Percentiles rank a stretch among this genome's conserved stretches.
Evolutionary conservation across 1,140 invertebrate species (phyloP).

Genomic region (Holcopasites calliopsidis): DNA sequence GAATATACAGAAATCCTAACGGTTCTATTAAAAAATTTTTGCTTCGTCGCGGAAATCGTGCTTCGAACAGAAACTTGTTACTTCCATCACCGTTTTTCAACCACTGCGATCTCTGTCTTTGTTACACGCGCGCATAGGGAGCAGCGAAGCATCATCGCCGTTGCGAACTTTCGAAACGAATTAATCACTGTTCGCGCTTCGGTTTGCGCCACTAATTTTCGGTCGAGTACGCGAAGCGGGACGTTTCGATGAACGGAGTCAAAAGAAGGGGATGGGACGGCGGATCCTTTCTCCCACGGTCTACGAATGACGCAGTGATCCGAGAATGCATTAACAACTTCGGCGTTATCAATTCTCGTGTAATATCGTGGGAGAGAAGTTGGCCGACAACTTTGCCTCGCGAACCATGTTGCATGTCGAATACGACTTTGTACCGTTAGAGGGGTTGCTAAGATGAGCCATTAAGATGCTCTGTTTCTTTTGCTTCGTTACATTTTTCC

Average conservation of each 20-base stretch:
- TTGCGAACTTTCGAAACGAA: conserved; percentile 55
- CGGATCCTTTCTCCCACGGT: conserved; percentile 47
- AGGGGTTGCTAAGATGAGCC: no score
- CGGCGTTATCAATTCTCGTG: conserved; percentile 70
- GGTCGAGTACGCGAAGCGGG: conserved; percentile 12
- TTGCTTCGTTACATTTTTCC: no score
- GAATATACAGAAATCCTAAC: neutral
- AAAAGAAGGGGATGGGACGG: neutral
- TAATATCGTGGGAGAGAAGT: conserved; percentile 61
- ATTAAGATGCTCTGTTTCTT: no score
- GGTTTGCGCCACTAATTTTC: conserved; percentile 41
- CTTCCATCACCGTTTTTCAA: no score
- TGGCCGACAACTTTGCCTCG: conserved; percentile 55
- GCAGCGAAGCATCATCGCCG: conserved; percentile 27
- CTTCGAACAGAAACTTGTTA: no score
- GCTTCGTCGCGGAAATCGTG: no score
- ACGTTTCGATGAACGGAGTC: neutral
- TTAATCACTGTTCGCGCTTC: conserved; percentile 51
- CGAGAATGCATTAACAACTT: conserved; percentile 73
- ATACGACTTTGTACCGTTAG: conserved; percentile 9
- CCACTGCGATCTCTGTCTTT: no score
- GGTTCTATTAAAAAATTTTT: no score
- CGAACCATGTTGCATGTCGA: conserved; percentile 20
- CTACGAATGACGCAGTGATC: conserved; percentile 67
- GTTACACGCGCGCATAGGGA: no score